These are phyloP conservation scores for Callosobruchus maculatus DNA, from an alignment of 2,888 invertebrate species.

Conservation along the genomic window DNA sequence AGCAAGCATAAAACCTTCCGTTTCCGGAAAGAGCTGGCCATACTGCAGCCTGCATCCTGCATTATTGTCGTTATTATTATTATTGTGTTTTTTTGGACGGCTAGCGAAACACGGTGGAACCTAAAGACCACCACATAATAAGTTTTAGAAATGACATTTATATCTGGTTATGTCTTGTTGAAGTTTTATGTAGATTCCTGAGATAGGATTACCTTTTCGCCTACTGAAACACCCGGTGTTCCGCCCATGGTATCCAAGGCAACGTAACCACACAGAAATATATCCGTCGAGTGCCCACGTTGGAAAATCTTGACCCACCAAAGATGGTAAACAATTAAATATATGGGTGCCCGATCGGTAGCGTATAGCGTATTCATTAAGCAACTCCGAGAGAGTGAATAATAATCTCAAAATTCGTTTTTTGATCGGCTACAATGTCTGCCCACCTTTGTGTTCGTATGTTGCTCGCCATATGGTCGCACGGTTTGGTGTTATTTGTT, in stretches of 20 bases:
- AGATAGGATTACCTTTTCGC: no score
- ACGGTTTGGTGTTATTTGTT: background rate
- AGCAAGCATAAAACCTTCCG: no score
- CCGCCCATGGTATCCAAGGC: background rate
- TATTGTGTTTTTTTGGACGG: no score
- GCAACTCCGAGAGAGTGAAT: background rate
- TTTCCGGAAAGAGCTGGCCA: no score
- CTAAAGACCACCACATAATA: no score
- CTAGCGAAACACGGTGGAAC: no score
- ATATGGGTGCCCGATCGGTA: background rate
- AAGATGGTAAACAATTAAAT: background rate
- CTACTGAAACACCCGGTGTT: background rate
- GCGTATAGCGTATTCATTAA: background rate
- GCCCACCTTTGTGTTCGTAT: background rate
- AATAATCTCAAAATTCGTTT: background rate
- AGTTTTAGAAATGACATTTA: no score
- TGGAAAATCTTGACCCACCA: background rate
- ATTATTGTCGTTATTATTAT: no score
- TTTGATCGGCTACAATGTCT: background rate
- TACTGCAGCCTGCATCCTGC: no score
- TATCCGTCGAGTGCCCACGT: background rate
- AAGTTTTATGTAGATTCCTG: no score
- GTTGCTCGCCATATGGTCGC: background rate
- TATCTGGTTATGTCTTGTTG: no score
- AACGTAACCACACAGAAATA: background rate